Evolutionary conservation across 2,113 vertebrate genomes (phyloP).

Genomic region (Aspidoscelis tigris): DNA sequence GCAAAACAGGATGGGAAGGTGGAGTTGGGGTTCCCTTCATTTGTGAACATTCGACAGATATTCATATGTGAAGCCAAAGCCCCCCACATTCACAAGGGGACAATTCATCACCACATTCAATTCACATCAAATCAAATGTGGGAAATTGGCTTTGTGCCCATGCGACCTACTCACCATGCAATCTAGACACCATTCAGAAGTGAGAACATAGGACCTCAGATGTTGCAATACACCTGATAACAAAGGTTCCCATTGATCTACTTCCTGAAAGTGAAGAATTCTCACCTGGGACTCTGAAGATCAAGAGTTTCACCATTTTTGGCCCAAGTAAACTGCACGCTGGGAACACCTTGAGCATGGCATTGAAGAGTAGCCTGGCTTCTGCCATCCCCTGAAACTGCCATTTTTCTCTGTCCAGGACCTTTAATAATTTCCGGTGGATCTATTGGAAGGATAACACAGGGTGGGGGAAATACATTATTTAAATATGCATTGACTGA

Average conservation of each 20-base stretch:
- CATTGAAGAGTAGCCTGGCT: conserved; percentile 56
- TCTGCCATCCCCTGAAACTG: not conserved
- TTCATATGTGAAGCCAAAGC: too few species aligned
- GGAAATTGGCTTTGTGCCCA: too few species aligned
- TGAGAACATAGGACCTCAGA: not conserved
- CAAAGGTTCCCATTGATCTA: not conserved
- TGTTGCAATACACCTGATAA: not conserved
- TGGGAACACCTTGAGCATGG: conserved; percentile 75
- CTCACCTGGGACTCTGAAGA: conserved; percentile 78
- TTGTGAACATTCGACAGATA: too few species aligned
- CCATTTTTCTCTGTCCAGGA: conserved; percentile 21
- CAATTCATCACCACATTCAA: too few species aligned
- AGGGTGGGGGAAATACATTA: not conserved
- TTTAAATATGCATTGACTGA: not conserved
- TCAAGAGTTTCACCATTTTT: conserved; percentile 78
- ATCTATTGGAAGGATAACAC: not conserved
- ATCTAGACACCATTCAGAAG: not conserved
- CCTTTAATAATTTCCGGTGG: conserved; percentile 25
- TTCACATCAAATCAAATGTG: too few species aligned
- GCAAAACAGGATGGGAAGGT: too few species aligned
- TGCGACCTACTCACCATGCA: not conserved
- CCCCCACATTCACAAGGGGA: too few species aligned
- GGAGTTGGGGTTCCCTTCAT: too few species aligned
- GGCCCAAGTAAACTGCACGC: conserved; percentile 79
- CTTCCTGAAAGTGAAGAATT: not conserved